Conservation (phyloP, 2,888 invertebrate genomes). For the Apamea anceps region DNA sequence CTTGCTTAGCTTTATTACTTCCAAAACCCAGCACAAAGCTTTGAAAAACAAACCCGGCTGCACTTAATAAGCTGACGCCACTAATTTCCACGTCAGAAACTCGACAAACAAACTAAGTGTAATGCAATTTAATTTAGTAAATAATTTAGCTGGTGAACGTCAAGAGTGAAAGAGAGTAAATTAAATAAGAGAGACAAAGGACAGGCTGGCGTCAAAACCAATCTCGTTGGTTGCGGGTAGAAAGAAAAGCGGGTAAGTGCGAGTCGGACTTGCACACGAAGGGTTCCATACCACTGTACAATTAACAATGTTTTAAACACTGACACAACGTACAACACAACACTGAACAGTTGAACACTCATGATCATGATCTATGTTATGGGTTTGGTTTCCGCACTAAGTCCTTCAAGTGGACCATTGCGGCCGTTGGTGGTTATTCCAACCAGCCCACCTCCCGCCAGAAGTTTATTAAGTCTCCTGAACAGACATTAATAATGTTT, state of each 20-base stretch:
- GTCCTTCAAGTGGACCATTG: no score
- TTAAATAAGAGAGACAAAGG: slow-evolving; percentile 49
- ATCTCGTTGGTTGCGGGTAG: slow-evolving; percentile 49
- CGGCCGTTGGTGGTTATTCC: no score
- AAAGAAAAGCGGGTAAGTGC: slow-evolving; percentile 28
- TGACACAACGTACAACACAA: no score
- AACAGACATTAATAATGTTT: not conserved
- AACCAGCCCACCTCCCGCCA: no score
- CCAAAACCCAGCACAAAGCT: slow-evolving; percentile 33
- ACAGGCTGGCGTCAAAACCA: slow-evolving; percentile 59
- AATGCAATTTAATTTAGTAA: slow-evolving; percentile 59
- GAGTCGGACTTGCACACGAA: not conserved
- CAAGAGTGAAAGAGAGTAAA: slow-evolving; percentile 24
- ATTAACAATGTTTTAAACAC: no score
- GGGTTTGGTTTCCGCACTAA: no score
- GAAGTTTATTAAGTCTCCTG: no score
- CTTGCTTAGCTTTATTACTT: slow-evolving; percentile 26
- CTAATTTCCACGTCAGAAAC: slow-evolving; percentile 40
- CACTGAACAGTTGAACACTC: not conserved
- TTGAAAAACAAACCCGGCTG: slow-evolving; percentile 32
- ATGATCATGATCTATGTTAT: no score
- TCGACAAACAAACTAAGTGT: slow-evolving; percentile 30
- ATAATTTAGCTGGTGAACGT: slow-evolving; percentile 38
- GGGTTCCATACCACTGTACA: not conserved
- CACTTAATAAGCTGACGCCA: slow-evolving; percentile 43